Conservation (phyloP, 1,140 invertebrate genomes). For the Nebria ingens region DNA sequence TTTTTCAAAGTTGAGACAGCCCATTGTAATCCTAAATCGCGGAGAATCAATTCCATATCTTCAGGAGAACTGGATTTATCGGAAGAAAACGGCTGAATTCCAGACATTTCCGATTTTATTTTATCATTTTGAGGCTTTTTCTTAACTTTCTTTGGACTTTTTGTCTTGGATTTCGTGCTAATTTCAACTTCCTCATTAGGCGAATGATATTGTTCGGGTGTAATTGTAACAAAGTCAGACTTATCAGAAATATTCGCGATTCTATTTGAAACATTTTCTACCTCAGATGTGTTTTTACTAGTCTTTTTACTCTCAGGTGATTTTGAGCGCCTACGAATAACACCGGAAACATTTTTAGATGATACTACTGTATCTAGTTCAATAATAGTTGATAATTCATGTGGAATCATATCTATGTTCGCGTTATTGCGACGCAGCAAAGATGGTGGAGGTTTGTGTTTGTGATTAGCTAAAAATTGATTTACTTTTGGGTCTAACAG, state of each 20-base stretch:
- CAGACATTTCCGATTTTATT: background rate
- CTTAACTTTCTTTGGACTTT: background rate
- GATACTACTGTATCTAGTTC: slow-evolving; percentile 49
- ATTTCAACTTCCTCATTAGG: background rate
- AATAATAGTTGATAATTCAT: slow-evolving; percentile 54
- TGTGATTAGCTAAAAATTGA: slow-evolving; percentile 13
- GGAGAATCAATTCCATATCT: slow-evolving; percentile 42
- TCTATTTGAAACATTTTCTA: no score
- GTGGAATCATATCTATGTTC: slow-evolving; percentile 36
- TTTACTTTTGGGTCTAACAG: slow-evolving; percentile 14
- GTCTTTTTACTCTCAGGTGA: background rate
- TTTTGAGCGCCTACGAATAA: background rate
- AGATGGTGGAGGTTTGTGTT: slow-evolving; percentile 26
- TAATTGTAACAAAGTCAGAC: background rate
- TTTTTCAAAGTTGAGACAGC: slow-evolving; percentile 53
- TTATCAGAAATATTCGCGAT: background rate
- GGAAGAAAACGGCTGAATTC: background rate
- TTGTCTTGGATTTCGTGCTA: background rate
- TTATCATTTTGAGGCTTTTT: background rate
- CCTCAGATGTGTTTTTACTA: background rate
- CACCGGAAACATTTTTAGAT: slow-evolving; percentile 21
- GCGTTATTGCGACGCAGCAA: slow-evolving; percentile 23
- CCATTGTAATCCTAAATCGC: slow-evolving; percentile 51
- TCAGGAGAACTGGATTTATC: slow-evolving; percentile 35
- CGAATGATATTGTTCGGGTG: background rate